phyloP scores from a whole-genome alignment of 2,888 invertebrate species.

The Drosophila antonietae region DNA sequence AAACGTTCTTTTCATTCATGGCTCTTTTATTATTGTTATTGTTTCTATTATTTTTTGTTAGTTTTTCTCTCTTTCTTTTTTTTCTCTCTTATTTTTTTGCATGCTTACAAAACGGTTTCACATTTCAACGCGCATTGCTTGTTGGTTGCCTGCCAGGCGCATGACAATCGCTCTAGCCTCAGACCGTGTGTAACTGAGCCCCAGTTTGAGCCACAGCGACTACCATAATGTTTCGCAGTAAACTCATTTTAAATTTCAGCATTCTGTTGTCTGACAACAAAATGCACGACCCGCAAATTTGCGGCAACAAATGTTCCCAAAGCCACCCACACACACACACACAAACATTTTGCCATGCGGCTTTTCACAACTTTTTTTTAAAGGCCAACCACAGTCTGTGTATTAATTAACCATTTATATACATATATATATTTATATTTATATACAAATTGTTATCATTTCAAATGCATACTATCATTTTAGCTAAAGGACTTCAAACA shows the following conservation, averaged over 20 bases:
- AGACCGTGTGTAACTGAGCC: conserved; percentile 15
- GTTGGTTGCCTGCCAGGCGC: conserved; percentile 57
- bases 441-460: neutral
- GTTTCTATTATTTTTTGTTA: conserved; percentile 10
- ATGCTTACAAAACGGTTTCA: conserved; percentile 63
- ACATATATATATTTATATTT: conserved; percentile 3
- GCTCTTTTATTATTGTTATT: conserved; percentile 59
- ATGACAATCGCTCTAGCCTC: conserved; percentile 11
- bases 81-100: conserved; percentile 3
- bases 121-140: conserved; percentile 70
- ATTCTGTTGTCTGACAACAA: conserved; percentile 17
- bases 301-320: conserved; percentile 24
- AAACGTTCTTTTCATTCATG: conserved; percentile 66
- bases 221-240: conserved; percentile 36
- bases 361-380: conserved; percentile 11
- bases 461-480: neutral
- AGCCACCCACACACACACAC: neutral
- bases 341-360: neutral
- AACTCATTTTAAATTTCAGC: conserved; percentile 58
- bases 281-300: conserved; percentile 37
- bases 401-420: conserved; percentile 1
- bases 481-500: neutral
- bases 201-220: neutral
- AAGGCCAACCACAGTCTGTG: neutral
- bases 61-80: too few relatives aligned